A percentile compares a stretch with the other conserved stretches of the same genome.
phyloP scores from a whole-genome alignment of 2,888 invertebrate species.

The Spilarctia lutea region DNA sequence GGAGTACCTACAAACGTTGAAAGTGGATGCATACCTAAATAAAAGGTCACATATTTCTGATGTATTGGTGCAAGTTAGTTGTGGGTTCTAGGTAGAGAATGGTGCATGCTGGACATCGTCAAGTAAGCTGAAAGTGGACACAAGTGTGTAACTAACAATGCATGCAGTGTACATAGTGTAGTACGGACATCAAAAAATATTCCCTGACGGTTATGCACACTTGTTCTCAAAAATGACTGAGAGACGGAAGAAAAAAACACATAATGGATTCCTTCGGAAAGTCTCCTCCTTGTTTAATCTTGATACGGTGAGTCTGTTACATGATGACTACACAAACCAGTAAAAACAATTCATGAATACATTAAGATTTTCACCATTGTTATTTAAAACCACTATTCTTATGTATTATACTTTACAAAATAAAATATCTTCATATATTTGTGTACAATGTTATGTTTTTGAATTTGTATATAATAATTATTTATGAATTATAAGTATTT shows the following conservation, averaged over 20 bases:
- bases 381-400: neutral
- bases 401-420: conserved; percentile 16
- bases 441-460: neutral
- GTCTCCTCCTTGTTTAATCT: conserved; percentile 95
- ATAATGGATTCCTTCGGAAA: conserved; percentile 93
- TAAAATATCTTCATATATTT: neutral
- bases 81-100: conserved; percentile 86
- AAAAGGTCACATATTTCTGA: conserved; percentile 70
- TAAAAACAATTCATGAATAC: conserved; percentile 28
- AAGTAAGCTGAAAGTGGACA: conserved; percentile 81
- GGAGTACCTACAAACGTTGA: conserved; percentile 66
- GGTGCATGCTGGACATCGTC: conserved; percentile 83
- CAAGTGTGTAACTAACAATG: conserved; percentile 86
- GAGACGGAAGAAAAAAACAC: conserved; percentile 86
- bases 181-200: conserved; percentile 71
- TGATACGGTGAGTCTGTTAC: conserved; percentile 90
- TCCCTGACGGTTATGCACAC: conserved; percentile 79
- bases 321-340: conserved; percentile 50
- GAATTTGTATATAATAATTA: neutral
- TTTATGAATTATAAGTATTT: too few species aligned
- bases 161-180: conserved; percentile 86
- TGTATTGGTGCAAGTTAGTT: conserved; percentile 84
- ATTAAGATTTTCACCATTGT: conserved; percentile 54
- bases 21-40: conserved; percentile 66
- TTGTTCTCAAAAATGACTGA: conserved; percentile 83